Percentiles rank a stretch among this genome's conserved stretches.
Evolutionary conservation across 1,140 invertebrate species (phyloP).

Genomic region (Oryctes rhinoceros): DNA sequence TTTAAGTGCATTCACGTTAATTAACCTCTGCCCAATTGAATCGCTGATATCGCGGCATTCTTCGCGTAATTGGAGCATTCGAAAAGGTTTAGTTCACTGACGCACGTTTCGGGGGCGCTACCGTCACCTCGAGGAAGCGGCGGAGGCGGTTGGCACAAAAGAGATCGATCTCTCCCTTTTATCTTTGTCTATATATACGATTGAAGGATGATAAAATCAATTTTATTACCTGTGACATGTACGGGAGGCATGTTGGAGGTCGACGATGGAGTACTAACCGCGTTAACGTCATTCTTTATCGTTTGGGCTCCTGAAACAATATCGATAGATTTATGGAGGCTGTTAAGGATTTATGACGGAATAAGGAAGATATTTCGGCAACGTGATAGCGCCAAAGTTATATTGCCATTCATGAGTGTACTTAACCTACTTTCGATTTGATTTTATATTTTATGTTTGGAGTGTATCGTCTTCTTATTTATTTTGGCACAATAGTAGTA

Average conservation of each 20-base stretch:
- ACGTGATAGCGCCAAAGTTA: too few species aligned
- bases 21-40: background rate
- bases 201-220: background rate
- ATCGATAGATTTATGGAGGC: background rate
- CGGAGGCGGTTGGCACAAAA: background rate
- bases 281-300: conserved; percentile 40
- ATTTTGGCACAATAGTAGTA: too few species aligned
- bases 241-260: conserved; percentile 32
- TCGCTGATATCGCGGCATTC: background rate
- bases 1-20: background rate
- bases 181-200: too few species aligned
- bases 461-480: too few species aligned
- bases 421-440: too few species aligned
- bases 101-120: background rate
- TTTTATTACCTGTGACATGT: conserved; percentile 42
- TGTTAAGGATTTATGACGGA: background rate
- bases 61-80: background rate
- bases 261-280: conserved; percentile 11
- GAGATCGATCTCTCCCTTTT: background rate
- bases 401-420: too few species aligned
- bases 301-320: conserved; percentile 44
- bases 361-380: too few species aligned
- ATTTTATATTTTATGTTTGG: too few species aligned
- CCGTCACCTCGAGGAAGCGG: background rate
- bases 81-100: background rate